A percentile compares a stretch with the other conserved stretches of the same genome.
Evolutionary conservation across 30 jellyfish, hydroid and myxozoan species (phyloP).

Genomic region (Hydra vulgaris): DNA sequence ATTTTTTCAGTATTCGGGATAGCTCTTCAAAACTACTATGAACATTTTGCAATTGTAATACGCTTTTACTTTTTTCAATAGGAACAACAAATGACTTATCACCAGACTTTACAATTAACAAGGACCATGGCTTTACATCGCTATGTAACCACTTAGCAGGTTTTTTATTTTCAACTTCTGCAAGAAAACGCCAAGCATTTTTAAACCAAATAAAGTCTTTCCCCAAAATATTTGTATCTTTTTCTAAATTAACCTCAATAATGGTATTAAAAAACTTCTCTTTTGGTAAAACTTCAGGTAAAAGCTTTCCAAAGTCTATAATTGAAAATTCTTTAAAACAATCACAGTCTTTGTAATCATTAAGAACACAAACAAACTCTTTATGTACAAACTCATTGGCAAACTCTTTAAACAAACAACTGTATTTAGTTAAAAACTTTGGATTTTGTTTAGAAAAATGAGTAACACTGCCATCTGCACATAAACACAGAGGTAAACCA

Average conservation of each 20-base stretch:
- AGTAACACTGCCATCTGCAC: conserved; percentile 35
- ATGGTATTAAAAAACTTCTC: neutral
- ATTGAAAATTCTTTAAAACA: neutral
- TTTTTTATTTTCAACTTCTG: neutral
- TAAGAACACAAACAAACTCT: neutral
- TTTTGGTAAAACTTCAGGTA: neutral
- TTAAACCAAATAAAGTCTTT: neutral
- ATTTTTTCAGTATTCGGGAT: neutral
- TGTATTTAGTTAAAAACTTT: conserved; percentile 26
- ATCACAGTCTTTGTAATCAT: neutral
- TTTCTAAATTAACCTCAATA: neutral
- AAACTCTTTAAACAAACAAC: conserved; percentile 15
- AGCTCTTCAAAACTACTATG: neutral
- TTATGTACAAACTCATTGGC: conserved; percentile 2
- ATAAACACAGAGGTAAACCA: conserved; percentile 49
- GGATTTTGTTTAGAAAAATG: conserved; percentile 7
- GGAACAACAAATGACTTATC: neutral
- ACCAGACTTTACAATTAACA: neutral
- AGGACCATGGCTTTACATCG: neutral
- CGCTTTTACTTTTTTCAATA: neutral
- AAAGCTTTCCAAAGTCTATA: neutral
- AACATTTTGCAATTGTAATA: neutral
- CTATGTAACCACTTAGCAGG: neutral
- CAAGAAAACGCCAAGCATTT: neutral
- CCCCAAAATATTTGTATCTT: neutral